Base-by-base conservation (phyloP, 37 sponge, comb jelly and placozoan species). In the Aphrocallistes beatrix region DNA sequence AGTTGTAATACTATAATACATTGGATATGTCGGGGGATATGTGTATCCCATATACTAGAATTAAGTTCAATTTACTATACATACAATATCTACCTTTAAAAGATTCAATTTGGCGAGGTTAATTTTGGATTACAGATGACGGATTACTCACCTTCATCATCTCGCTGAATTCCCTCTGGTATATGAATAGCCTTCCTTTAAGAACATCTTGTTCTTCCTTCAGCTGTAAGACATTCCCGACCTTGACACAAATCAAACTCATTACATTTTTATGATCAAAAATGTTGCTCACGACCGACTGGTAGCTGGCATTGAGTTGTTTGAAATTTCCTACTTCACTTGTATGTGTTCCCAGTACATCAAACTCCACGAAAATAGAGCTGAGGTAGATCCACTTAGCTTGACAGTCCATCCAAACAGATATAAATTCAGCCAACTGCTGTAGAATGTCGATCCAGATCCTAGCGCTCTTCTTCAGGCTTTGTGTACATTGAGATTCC, bases 271-370 rank as follows among this genome's bases (percentile, higher is more conserved):
- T 60, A 28, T 60, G 10, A 21, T 60, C 75, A 28, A 60, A 60
- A 19, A 60, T 3, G n/a, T 19, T 60, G 34, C n/a, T 60, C 21
- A 60, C 21, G 3, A 60, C 1, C 10, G 75, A 60, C n/a, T 60
- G 75, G 75, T 60, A 60, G 75, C n/a, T 60, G n/a, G 21, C n/a
- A 13, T 60, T 60, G 75, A 60, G 75, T 60, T 60, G 17, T 60
- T 60, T 60, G 75, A 60, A 60, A 25, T 6, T 60, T 19, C n/a
- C 75, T 6, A 3, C 75, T 19, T 19, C 8, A 21, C 34, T 21
- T 19, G 21, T 13, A 60, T 60, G 75, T 32, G 75, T 60, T 3
- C 75, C 75, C 32, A 60, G 21, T 13, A 60, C 8, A 32, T 19
- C 75, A 60, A 60, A 60, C 75, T 60, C 75, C 21, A 60, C 75